These are phyloP conservation scores for Heterodera schachtii DNA, from an alignment of 1,140 invertebrate genomes.

Conservation along the genomic window DNA sequence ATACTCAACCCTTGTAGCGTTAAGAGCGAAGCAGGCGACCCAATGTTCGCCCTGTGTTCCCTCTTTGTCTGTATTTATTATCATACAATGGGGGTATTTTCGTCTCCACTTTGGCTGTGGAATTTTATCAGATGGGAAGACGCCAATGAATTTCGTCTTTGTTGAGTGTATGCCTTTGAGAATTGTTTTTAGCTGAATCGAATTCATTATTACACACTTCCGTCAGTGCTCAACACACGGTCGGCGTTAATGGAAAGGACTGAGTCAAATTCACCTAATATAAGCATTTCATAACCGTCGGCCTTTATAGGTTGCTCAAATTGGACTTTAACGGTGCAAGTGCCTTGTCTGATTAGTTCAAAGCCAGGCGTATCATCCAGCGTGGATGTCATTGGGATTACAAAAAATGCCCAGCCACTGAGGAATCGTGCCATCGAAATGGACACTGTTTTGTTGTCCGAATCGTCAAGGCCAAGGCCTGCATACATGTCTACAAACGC, in stretches of 20 bases:
- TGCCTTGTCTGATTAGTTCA: constrained; percentile 38
- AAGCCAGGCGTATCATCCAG: constrained; percentile 32
- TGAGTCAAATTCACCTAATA: constrained; percentile 41
- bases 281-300: constrained; percentile 24
- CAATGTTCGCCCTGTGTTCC: constrained; percentile 20
- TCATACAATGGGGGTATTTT: constrained; percentile 23
- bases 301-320: constrained; percentile 20
- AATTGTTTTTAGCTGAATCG: constrained; percentile 16
- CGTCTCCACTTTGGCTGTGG: not conserved
- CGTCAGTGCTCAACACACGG: constrained; percentile 32
- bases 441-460: constrained; percentile 33
- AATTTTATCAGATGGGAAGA: constrained; percentile 25
- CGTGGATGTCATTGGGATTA: constrained; percentile 34
- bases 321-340: constrained; percentile 25
- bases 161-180: not conserved
- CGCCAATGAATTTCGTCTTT: constrained; percentile 33
- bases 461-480: constrained; percentile 5
- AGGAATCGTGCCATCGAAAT: constrained; percentile 31
- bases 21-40: not conserved
- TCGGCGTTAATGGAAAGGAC: constrained; percentile 38
- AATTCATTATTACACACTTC: constrained; percentile 36
- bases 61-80: constrained; percentile 12
- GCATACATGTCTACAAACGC: constrained; percentile 43
- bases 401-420: constrained; percentile 41
- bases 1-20: constrained; percentile 14